These are phyloP conservation scores for Morone chrysops DNA, from an alignment of 2,113 vertebrate species.

Conservation along the genomic window DNA sequence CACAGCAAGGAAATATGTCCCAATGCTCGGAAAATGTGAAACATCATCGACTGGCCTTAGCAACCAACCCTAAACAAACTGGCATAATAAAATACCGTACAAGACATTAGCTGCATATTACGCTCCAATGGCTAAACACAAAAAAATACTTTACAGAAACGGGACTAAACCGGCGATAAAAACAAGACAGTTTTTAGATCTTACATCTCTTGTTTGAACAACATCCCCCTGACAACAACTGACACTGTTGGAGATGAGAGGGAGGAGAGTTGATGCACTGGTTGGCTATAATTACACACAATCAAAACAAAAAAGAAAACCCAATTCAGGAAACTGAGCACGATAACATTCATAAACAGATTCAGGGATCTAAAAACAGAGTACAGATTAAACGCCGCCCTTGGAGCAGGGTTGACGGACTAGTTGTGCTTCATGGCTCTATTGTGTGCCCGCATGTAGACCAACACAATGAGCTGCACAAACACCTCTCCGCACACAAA, in stretches of 20 bases:
- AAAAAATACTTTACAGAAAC: neutral
- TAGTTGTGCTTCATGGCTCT: slow-evolving; percentile 31
- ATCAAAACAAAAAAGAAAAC: neutral
- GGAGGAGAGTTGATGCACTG: neutral
- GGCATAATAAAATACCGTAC: neutral
- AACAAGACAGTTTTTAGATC: neutral
- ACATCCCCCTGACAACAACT: neutral
- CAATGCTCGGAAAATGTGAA: slow-evolving; percentile 40
- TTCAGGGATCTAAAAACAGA: slow-evolving; percentile 18
- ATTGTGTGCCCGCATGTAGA: slow-evolving; percentile 74
- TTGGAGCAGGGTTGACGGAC: slow-evolving; percentile 11
- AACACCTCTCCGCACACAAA: slow-evolving; percentile 78
- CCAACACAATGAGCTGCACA: slow-evolving; percentile 81
- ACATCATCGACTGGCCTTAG: slow-evolving; percentile 11
- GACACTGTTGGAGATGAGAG: neutral
- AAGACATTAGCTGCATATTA: no score
- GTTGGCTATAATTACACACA: neutral
- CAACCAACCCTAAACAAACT: slow-evolving; percentile 44
- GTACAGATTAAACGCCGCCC: neutral
- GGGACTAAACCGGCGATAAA: neutral
- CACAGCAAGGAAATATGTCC: slow-evolving; percentile 24
- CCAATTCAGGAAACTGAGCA: neutral
- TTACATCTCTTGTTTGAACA: neutral
- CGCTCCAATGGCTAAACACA: neutral
- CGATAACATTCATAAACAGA: neutral